Conservation (phyloP, 2,797 vertebrate genomes). For the Myripristis jacobus region DNA sequence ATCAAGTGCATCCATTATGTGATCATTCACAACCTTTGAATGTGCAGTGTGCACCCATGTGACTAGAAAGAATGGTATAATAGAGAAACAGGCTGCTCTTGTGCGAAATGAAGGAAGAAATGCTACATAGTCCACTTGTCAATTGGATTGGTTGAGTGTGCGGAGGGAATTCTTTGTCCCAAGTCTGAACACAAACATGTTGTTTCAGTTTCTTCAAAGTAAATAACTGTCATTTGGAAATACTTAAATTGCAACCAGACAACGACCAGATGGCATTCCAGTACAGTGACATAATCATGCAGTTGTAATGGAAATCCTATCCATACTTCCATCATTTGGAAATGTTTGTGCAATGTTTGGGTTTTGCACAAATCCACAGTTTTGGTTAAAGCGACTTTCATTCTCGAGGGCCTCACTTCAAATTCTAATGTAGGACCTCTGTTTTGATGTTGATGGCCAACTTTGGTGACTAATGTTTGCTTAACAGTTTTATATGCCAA, state of each 20-base stretch:
- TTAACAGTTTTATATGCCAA: background rate
- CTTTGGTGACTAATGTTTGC: background rate
- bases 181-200: no score
- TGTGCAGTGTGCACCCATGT: background rate
- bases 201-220: no score
- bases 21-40: background rate
- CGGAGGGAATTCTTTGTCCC: no score
- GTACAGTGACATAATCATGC: no score
- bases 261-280: no score
- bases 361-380: background rate
- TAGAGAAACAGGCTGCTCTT: background rate
- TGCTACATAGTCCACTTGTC: no score
- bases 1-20: conserved; percentile 1
- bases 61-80: background rate
- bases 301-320: no score
- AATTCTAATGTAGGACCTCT: background rate
- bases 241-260: no score
- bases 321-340: background rate
- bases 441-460: background rate
- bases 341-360: background rate
- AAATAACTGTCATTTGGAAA: no score
- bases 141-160: background rate
- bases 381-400: background rate
- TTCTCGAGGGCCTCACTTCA: background rate
- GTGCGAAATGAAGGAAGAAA: background rate